Evolutionary conservation across 2,113 vertebrate genomes (phyloP).

Genomic region (Astatotilapia flaviijosephi): DNA sequence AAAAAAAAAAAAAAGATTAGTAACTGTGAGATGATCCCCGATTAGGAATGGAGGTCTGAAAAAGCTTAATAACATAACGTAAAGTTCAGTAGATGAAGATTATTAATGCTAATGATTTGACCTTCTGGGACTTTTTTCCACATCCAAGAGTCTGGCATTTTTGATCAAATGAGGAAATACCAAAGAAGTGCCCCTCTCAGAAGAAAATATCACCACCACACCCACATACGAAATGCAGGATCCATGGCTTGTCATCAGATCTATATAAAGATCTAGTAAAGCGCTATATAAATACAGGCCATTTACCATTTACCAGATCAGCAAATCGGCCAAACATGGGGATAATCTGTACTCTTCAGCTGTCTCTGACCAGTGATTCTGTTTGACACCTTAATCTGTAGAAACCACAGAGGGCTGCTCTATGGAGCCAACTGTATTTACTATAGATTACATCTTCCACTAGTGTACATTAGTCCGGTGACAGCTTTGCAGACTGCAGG

Average conservation of each 20-base stretch:
- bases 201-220: not conserved
- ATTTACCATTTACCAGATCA: not conserved
- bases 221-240: not conserved
- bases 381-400: conserved; percentile 64
- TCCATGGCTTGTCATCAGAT: conserved; percentile 15
- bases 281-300: too few relatives aligned
- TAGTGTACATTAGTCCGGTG: conserved; percentile 55
- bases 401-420: conserved; percentile 56
- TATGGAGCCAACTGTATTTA: conserved; percentile 60
- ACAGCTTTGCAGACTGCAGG: conserved; percentile 57
- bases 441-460: conserved; percentile 65
- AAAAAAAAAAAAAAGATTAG: not conserved
- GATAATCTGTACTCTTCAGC: conserved; percentile 52
- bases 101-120: not conserved
- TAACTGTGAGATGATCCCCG: not conserved
- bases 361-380: conserved; percentile 56
- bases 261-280: not conserved
- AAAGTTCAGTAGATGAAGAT: not conserved
- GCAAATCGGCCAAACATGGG: conserved; percentile 7
- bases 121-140: not conserved
- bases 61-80: not conserved
- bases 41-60: not conserved
- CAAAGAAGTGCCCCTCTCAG: not conserved
- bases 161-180: conserved; percentile 25
- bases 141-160: conserved; percentile 7